Evolutionary conservation across 2,113 vertebrate species (phyloP), one percentile per base, ranked within the genome.

Genomic region (Craseonycteris thonglongyai): DNA sequence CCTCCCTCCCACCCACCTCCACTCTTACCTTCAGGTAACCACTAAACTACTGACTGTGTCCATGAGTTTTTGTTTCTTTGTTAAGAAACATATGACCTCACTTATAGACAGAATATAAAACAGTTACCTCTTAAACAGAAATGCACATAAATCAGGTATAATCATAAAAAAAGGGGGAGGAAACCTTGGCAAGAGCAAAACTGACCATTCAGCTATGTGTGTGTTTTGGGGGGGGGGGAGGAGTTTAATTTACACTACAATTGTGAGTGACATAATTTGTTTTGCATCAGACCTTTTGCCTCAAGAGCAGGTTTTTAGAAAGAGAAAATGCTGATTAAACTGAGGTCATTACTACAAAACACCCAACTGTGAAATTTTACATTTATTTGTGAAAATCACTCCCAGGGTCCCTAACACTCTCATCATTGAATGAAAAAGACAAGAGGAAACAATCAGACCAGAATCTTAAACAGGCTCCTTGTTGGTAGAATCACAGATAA

Each of bases 311-410:
- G 40, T 90, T 91, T 91, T 83, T 49, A 91, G 38, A 95, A 93
- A 75, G 18, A 90, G 54, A 89, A 95, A 93, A 89, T 14, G 71
- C 71, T 72, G 71, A 95, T 95, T 96, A 95, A 92, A 61, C 81
- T 80, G 24, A 93, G 47, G 88, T 95, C 47, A 90, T 71, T 92
- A 83, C 54, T 61, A 90, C 16, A 93, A 93, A 96, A 95, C 47
- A 72, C 19, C 13, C 61, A 92, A 88, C 72, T 7, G 16, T 56
- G 38, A 95, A 96, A 95, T 94, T 79, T 68, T 47, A 90, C 7
- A 63, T 28, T 61, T 78, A 59, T 16, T 88, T 71, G 18, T 68
- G 74, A 90, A 95, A 94, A 72, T 90, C 69, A 61, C 33, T 54
- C 47, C 85, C 51, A 78, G 30, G 7, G 26, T 42, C 90, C 69